Conservation (phyloP, 2,113 vertebrate genomes). For the Aphyosemion australe region DNA sequence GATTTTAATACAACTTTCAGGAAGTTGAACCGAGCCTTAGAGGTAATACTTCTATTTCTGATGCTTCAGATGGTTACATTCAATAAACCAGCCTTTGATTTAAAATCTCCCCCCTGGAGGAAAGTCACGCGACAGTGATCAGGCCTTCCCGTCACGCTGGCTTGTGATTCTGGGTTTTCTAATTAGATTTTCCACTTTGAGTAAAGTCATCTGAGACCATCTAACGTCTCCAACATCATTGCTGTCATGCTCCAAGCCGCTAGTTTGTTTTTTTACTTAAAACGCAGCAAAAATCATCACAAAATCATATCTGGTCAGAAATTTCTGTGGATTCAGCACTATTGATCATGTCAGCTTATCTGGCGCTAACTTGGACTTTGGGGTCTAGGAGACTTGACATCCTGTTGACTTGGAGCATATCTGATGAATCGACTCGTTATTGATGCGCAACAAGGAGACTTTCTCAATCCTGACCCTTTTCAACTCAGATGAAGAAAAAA, state of each 20-base stretch:
- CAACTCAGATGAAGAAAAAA: not conserved
- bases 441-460: not conserved
- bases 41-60: too few species aligned
- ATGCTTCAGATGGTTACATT: not conserved
- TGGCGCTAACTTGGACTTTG: constrained; percentile 27
- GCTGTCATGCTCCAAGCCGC: constrained; percentile 14
- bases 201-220: constrained; percentile 63
- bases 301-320: too few species aligned
- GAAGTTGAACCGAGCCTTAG: too few species aligned
- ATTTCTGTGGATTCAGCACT: not conserved
- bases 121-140: constrained; percentile 8
- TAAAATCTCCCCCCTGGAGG: not conserved
- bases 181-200: constrained; percentile 61
- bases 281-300: not conserved
- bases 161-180: constrained; percentile 38
- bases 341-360: constrained; percentile 9
- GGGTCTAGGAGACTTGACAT: not conserved
- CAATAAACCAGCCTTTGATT: too few species aligned
- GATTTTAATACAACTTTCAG: too few species aligned
- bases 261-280: not conserved
- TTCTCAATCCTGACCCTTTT: not conserved
- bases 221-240: not conserved
- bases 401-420: not conserved
- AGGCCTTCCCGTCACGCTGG: constrained; percentile 26
- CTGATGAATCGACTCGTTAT: not conserved